These are phyloP conservation scores for Zapus hudsonius DNA, from an alignment of 2,113 vertebrate species.

Conservation along the genomic window DNA sequence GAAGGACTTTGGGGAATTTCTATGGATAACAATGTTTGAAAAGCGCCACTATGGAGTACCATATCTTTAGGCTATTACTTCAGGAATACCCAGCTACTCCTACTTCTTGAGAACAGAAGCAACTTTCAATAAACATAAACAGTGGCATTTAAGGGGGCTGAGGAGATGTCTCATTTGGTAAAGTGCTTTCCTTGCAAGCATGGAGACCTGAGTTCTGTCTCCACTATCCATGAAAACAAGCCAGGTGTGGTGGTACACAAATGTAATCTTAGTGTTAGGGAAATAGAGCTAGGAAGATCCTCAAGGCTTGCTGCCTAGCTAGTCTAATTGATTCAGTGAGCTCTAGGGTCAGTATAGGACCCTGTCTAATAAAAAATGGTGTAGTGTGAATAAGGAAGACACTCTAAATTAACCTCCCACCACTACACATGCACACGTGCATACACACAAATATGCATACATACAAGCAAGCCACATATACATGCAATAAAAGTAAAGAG, in stretches of 20 bases:
- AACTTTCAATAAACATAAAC: conserved; percentile 53
- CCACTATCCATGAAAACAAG: background rate
- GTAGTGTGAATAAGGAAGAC: too few relatives aligned
- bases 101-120: background rate
- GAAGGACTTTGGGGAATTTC: background rate
- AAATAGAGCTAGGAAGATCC: background rate
- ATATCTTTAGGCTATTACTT: conserved; percentile 14
- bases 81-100: background rate
- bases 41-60: background rate
- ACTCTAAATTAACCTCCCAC: too few relatives aligned
- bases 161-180: too few relatives aligned
- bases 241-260: background rate
- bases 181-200: too few relatives aligned
- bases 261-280: background rate
- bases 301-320: background rate
- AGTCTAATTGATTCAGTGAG: too few relatives aligned
- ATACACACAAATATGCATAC: background rate
- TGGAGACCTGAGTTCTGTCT: too few relatives aligned
- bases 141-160: background rate
- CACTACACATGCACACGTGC: too few relatives aligned
- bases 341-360: background rate
- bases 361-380: background rate
- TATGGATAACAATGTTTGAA: background rate
- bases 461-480: too few relatives aligned
- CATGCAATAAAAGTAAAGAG: too few relatives aligned